These are phyloP conservation scores for Cnemophilus loriae DNA, from an alignment of 2,113 vertebrate genomes.

Conservation along the genomic window DNA sequence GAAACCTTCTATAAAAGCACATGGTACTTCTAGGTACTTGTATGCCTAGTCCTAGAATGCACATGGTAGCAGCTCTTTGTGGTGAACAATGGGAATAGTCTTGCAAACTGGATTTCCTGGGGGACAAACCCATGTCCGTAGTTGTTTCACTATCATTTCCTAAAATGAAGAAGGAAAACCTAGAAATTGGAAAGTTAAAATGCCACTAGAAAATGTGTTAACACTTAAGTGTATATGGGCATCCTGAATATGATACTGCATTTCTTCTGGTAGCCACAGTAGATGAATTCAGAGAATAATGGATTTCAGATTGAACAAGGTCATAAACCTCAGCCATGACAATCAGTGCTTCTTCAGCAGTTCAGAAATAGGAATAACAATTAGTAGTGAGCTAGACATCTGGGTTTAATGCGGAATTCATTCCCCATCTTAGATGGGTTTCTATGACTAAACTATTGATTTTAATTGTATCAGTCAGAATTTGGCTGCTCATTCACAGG, in stretches of 20 bases:
- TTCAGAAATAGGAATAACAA: background rate
- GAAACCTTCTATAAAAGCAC: background rate
- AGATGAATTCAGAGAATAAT: background rate
- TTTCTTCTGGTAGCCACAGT: background rate
- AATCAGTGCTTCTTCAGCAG: background rate
- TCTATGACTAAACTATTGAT: background rate
- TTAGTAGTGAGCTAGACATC: background rate
- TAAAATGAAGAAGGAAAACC: background rate
- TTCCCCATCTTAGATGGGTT: background rate
- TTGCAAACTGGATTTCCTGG: background rate
- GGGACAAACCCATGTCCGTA: background rate
- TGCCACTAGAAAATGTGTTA: background rate
- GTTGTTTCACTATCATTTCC: background rate
- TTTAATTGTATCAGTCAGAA: slow-evolving; percentile 49
- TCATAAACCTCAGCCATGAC: background rate
- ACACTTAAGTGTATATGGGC: background rate
- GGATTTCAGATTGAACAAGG: background rate
- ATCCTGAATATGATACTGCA: background rate
- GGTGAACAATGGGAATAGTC: background rate
- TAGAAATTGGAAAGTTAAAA: background rate
- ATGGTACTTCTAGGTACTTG: background rate
- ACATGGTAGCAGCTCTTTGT: background rate
- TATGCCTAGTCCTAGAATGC: background rate
- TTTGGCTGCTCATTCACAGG: background rate
- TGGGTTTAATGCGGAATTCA: background rate